Conservation (phyloP, 2,888 invertebrate species). For the Sinohyriopsis cumingii region DNA sequence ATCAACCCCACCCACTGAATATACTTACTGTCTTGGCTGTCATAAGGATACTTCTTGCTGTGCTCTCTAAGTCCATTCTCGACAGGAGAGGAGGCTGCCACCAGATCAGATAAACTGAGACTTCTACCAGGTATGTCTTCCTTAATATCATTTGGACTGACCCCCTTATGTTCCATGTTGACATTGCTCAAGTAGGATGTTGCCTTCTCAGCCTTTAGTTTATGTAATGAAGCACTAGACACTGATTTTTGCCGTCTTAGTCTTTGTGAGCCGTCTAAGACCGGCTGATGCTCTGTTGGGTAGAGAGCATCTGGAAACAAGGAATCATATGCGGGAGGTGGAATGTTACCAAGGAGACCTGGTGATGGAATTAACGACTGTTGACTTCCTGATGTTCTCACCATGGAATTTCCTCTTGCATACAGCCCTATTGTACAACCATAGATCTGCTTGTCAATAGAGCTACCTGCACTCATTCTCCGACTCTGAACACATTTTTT, state of each 20-base stretch:
- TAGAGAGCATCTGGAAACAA: conserved; percentile 31
- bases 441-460: conserved; percentile 26
- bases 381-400: too few relatives aligned
- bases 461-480: conserved; percentile 27
- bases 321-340: conserved; percentile 30
- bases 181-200: conserved; percentile 1
- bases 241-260: conserved; percentile 34
- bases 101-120: conserved; percentile 44
- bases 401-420: conserved; percentile 13
- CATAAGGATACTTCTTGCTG: conserved; percentile 19
- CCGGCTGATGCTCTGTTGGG: conserved; percentile 29
- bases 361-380: too few relatives aligned
- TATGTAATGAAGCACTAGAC: conserved; percentile 36
- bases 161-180: conserved; percentile 3
- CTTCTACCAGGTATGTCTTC: conserved; percentile 36
- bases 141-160: conserved; percentile 13
- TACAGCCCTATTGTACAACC: conserved; percentile 37
- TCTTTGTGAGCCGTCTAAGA: conserved; percentile 30
- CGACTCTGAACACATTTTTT: conserved; percentile 17
- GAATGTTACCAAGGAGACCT: conserved; percentile 14
- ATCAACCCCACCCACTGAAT: too few relatives aligned
- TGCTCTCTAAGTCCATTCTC: conserved; percentile 40
- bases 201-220: conserved; percentile 19
- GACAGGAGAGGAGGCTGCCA: conserved; percentile 27
- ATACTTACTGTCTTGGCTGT: conserved; percentile 35